A percentile compares a stretch with the other conserved stretches of the same genome.
Conservation (phyloP, 2,113 vertebrate genomes). For the Thunnus maccoyii region DNA sequence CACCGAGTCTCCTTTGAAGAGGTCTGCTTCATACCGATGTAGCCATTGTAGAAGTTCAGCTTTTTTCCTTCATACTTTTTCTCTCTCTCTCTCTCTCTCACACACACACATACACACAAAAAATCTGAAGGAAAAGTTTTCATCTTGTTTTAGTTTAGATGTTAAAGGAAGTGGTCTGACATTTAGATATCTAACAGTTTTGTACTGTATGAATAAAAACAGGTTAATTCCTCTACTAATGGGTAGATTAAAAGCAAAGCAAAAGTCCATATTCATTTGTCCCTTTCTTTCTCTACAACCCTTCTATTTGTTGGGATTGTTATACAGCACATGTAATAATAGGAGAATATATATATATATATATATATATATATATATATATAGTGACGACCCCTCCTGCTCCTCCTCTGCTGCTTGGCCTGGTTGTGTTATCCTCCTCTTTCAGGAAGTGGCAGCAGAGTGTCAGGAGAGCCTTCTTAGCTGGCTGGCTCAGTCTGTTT, state of each 20-base stretch:
- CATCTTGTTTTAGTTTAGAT: not conserved
- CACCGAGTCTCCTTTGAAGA: slow-evolving; percentile 26
- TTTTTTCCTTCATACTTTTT: slow-evolving; percentile 8
- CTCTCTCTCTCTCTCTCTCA: not conserved
- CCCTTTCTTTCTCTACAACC: not conserved
- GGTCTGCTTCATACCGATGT: slow-evolving; percentile 15
- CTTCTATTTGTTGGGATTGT: not conserved
- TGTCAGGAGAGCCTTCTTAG: no score
- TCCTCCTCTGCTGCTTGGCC: no score
- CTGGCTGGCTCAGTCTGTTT: no score
- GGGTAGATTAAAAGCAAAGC: not conserved
- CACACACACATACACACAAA: no score
- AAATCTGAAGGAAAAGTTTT: slow-evolving; percentile 16
- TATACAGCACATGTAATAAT: not conserved
- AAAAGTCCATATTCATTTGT: not conserved
- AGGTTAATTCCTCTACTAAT: not conserved
- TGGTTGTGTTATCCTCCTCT: no score
- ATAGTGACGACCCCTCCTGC: no score
- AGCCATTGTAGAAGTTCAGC: slow-evolving; percentile 22
- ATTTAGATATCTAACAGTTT: not conserved
- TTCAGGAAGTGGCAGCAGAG: no score
- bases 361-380: no score
- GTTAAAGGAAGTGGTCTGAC: not conserved
- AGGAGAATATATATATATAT: not conserved
- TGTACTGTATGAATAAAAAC: not conserved